phyloP scores from a whole-genome alignment of 2,888 invertebrate genomes.

The Drosophila fulvimacula region DNA sequence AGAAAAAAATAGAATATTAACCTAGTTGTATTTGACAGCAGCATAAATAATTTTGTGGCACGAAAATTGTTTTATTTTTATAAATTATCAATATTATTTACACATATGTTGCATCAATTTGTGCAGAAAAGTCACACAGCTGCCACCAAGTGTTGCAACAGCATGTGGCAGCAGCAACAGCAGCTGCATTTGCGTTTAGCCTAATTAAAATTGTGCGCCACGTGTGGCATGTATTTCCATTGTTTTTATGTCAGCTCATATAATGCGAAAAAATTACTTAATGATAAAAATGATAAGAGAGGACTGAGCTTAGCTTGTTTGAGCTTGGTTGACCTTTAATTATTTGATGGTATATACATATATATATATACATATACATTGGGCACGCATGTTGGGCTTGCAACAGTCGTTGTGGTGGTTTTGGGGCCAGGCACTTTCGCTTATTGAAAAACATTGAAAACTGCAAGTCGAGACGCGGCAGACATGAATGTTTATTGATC shows the following conservation, averaged over 20 bases:
- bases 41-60: conserved; percentile 7
- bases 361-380: not conserved
- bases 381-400: not conserved
- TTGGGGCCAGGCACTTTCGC: conserved; percentile 70
- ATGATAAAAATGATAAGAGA: conserved; percentile 28
- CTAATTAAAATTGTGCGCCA: conserved; percentile 52
- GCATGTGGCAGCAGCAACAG: conserved; percentile 20
- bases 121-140: not conserved
- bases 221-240: conserved; percentile 30
- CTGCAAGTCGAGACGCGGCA: conserved; percentile 57
- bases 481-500: conserved; percentile 76
- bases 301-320: not conserved
- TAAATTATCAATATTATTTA: not conserved
- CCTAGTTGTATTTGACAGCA: conserved; percentile 5
- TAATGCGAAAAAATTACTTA: conserved; percentile 18
- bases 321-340: conserved; percentile 68
- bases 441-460: conserved; percentile 69
- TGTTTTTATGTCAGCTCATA: conserved; percentile 16
- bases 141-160: conserved; percentile 15
- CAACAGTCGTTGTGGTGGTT: conserved; percentile 12
- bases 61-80: conserved; percentile 1
- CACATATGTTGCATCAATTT: conserved; percentile 6
- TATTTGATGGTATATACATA: conserved; percentile 56
- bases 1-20: not conserved
- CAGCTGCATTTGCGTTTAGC: conserved; percentile 35